Evolutionary conservation across 2,797 vertebrate genomes (phyloP).

Genomic region (Phataginus tricuspis): DNA sequence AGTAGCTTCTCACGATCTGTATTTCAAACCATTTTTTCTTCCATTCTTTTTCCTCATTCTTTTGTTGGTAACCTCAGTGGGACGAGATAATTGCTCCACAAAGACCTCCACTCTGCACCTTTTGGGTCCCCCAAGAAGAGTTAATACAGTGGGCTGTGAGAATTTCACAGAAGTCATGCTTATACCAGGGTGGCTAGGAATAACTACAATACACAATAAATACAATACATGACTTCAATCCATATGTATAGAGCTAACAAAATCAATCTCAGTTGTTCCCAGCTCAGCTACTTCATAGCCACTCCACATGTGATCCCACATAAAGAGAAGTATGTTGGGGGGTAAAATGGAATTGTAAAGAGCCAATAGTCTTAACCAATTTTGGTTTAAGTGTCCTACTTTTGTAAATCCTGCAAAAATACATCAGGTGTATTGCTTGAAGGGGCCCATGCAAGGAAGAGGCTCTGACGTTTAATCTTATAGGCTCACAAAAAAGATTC

Average conservation of each 20-base stretch:
- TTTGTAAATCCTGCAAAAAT: conserved; percentile 12
- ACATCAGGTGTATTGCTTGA: background rate
- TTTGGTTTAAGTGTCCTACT: background rate
- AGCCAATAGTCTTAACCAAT: background rate
- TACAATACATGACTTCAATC: no score
- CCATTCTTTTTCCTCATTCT: background rate
- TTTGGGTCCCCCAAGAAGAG: background rate
- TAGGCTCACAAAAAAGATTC: background rate
- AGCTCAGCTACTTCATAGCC: background rate
- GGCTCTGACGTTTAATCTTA: background rate
- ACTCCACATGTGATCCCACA: background rate
- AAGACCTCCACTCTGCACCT: background rate
- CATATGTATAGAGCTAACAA: background rate
- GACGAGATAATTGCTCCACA: background rate
- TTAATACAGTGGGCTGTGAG: background rate
- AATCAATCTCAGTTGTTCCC: background rate
- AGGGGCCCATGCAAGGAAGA: background rate
- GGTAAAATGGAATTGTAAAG: background rate
- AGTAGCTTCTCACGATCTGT: background rate
- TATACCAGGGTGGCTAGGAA: background rate
- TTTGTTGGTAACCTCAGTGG: background rate
- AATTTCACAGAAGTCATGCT: background rate
- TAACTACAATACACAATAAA: background rate
- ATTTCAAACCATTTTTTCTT: background rate
- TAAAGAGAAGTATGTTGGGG: background rate